Evolutionary conservation across 2,888 invertebrate genomes (phyloP).

Genomic region (Dinocampus coccinellae): DNA sequence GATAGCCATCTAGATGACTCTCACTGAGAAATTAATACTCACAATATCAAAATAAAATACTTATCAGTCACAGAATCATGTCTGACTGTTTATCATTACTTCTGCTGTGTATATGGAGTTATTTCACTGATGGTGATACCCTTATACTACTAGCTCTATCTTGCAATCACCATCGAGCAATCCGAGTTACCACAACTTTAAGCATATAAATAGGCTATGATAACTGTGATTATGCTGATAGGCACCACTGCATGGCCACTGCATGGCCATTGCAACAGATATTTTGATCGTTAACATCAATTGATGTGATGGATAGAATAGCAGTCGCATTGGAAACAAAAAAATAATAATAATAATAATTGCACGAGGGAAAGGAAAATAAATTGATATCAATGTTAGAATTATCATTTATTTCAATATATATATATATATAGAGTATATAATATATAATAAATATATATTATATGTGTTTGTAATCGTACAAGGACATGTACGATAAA

Average conservation of each 20-base stretch:
- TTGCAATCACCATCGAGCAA: conserved; percentile 53
- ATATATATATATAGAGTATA: no score
- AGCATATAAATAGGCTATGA: conserved; percentile 58
- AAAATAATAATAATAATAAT: background rate
- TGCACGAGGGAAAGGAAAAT: background rate
- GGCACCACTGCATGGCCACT: conserved; percentile 38
- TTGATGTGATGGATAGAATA: conserved; percentile 21
- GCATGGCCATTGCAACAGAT: no score
- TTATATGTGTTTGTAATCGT: no score
- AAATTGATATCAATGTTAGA: background rate
- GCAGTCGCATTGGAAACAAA: background rate
- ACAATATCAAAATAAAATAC: conserved; percentile 26
- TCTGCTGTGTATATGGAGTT: conserved; percentile 41
- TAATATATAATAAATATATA: no score
- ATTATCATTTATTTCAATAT: no score
- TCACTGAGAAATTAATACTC: background rate
- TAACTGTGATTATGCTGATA: conserved; percentile 55
- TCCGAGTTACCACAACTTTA: conserved; percentile 43
- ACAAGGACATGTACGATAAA: no score
- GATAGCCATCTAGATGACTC: background rate
- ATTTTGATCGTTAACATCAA: conserved; percentile 37
- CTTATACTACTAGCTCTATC: conserved; percentile 48
- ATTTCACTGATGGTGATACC: conserved; percentile 31
- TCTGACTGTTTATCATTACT: conserved; percentile 46
- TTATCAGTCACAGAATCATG: conserved; percentile 48